These are phyloP conservation scores for Cheirogaleus major DNA, from an alignment of 2,797 vertebrate genomes.

Conservation along the genomic window DNA sequence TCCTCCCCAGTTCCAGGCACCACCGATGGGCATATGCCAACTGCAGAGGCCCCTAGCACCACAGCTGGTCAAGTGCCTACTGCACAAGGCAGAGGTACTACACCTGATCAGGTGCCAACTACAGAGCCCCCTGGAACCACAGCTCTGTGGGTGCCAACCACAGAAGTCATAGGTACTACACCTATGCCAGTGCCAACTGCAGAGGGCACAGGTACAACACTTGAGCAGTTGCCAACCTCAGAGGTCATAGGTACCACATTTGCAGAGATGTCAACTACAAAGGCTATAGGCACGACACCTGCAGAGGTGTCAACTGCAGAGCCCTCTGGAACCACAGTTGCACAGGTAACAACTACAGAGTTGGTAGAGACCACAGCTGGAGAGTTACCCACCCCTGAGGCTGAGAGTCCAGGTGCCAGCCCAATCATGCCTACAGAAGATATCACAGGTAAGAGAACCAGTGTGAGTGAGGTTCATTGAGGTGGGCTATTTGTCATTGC, in stretches of 20 bases:
- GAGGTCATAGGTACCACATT: neutral
- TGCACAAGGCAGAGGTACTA: slow-evolving; percentile 23
- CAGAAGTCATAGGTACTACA: slow-evolving; percentile 67
- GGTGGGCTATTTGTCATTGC: neutral
- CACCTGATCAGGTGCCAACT: slow-evolving; percentile 65
- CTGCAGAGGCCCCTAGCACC: slow-evolving; percentile 69
- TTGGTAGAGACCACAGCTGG: neutral
- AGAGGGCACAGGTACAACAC: slow-evolving; percentile 15
- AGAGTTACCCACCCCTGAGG: neutral
- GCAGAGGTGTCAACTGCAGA: neutral
- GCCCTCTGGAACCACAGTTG: slow-evolving; percentile 50
- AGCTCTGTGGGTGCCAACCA: slow-evolving; percentile 59
- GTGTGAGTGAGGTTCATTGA: neutral
- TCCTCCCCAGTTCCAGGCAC: slow-evolving; percentile 71
- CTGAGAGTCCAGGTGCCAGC: slow-evolving; percentile 26
- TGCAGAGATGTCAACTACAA: neutral
- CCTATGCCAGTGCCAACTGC: slow-evolving; percentile 47
- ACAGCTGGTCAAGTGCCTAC: slow-evolving; percentile 65
- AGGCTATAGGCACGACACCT: neutral
- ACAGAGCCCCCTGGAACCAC: slow-evolving; percentile 44
- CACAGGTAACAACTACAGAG: neutral
- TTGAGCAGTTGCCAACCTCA: neutral
- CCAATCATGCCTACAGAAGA: slow-evolving; percentile 2
- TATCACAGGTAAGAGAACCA: slow-evolving; percentile 52
- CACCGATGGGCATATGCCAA: slow-evolving; percentile 51